These are phyloP conservation scores for Esox niger DNA, from an alignment of 2,113 vertebrate species.

Conservation along the genomic window DNA sequence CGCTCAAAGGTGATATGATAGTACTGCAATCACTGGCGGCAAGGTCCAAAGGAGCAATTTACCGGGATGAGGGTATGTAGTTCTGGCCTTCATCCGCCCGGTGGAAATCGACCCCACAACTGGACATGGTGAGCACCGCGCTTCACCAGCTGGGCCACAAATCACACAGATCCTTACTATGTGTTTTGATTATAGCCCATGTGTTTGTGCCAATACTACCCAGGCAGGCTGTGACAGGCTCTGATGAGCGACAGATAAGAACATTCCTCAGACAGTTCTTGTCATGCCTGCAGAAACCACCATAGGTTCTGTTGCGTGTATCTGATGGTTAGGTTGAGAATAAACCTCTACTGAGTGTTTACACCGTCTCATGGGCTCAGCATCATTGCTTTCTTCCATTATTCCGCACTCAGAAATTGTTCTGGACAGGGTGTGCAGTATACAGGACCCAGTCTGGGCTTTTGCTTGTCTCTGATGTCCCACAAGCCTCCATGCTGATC, in stretches of 20 bases:
- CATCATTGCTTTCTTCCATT: conserved; percentile 22
- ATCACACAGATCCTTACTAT: conserved; percentile 8
- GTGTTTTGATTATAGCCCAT: conserved; percentile 5
- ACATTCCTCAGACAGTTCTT: conserved; percentile 49
- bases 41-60: too few species aligned
- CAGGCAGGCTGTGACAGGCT: conserved; percentile 15
- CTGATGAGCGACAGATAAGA: conserved; percentile 17
- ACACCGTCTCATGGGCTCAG: conserved; percentile 7
- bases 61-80: too few species aligned
- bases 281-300: conserved; percentile 26
- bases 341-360: neutral
- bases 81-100: too few species aligned
- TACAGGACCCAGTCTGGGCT: neutral
- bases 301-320: conserved; percentile 4
- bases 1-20: neutral
- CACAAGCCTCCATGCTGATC: neutral
- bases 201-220: conserved; percentile 7
- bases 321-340: neutral
- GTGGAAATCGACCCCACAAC: too few species aligned
- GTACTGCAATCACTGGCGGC: too few species aligned
- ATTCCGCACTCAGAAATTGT: conserved; percentile 1
- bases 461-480: neutral
- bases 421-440: neutral
- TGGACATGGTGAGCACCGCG: too few species aligned
- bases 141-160: too few species aligned